A percentile compares a stretch with the other conserved stretches of the same genome.
phyloP scores from a whole-genome alignment of 2,113 vertebrate genomes.

The Antennarius striatus region DNA sequence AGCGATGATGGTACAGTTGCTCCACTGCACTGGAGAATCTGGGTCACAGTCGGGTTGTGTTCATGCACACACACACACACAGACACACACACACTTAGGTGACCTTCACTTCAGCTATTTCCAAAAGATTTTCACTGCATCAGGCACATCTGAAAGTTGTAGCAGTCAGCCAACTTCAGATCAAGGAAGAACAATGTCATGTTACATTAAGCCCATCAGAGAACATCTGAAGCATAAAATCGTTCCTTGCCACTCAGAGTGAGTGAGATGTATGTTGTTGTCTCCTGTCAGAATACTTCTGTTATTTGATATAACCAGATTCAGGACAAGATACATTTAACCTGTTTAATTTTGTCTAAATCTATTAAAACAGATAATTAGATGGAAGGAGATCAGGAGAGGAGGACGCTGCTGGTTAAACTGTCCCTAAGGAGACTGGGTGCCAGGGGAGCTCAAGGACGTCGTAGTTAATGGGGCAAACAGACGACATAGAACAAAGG shows the following conservation, averaged over 20 bases:
- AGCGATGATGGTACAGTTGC: slow-evolving; percentile 17
- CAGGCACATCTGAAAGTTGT: neutral
- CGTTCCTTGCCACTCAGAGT: neutral
- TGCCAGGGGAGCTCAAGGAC: slow-evolving; percentile 67
- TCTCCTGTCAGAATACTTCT: neutral
- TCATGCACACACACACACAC: neutral
- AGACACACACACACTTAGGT: neutral
- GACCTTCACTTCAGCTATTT: slow-evolving; percentile 35
- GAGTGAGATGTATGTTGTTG: neutral
- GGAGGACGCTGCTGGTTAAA: slow-evolving; percentile 35
- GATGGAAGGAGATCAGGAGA: slow-evolving; percentile 24
- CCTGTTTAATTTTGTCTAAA: slow-evolving; percentile 19
- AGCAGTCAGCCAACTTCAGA: slow-evolving; percentile 6
- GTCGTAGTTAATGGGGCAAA: slow-evolving; percentile 63
- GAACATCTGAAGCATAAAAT: slow-evolving; percentile 30
- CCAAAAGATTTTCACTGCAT: slow-evolving; percentile 5
- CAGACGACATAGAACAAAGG: slow-evolving; percentile 52
- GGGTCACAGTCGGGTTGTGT: slow-evolving; percentile 21
- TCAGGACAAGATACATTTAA: neutral
- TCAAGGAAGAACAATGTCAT: slow-evolving; percentile 32
- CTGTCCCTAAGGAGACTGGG: slow-evolving; percentile 29
- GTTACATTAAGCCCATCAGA: slow-evolving; percentile 27
- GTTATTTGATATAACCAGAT: slow-evolving; percentile 6
- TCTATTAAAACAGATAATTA: slow-evolving; percentile 40
- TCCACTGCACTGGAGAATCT: slow-evolving; percentile 33